phyloP scores from a whole-genome alignment of 37 sponge, comb jelly and placozoan species.

The Beroe forskalii region DNA sequence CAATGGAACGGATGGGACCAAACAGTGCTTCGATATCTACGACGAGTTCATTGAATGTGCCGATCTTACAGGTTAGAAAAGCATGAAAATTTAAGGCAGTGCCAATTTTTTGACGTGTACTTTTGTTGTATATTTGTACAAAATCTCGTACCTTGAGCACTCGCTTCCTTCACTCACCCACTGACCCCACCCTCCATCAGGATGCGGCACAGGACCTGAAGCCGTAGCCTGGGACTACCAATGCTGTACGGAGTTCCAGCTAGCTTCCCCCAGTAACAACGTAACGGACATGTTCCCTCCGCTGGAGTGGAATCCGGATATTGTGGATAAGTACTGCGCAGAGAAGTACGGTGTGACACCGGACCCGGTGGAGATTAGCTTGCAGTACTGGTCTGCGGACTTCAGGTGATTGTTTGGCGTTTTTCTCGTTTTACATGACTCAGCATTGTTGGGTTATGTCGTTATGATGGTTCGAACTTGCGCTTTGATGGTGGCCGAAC shows the following conservation, averaged over 20 bases:
- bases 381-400: slow-evolving; percentile 55
- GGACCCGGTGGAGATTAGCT: slow-evolving; percentile 21
- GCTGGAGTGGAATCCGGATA: slow-evolving; percentile 50
- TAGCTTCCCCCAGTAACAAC: slow-evolving; percentile 75
- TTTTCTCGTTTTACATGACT: background rate
- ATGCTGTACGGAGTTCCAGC: slow-evolving; percentile 82
- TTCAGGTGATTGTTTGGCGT: background rate
- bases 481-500: no score
- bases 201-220: slow-evolving; percentile 41
- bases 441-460: no score
- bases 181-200: no score
- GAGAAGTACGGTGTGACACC: slow-evolving; percentile 53
- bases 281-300: slow-evolving; percentile 91
- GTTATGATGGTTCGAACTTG: no score
- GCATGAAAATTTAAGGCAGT: slow-evolving; percentile 71
- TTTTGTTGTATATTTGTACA: no score
- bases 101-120: no score
- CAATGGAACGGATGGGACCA: slow-evolving; percentile 77
- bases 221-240: slow-evolving; percentile 64
- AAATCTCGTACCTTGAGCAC: no score
- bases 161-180: no score
- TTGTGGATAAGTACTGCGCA: slow-evolving; percentile 28
- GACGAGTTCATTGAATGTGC: slow-evolving; percentile 85
- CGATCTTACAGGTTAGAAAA: slow-evolving; percentile 85
- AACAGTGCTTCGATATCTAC: slow-evolving; percentile 75